phyloP scores from a whole-genome alignment of 2,797 vertebrate species.

The Gastrophryne carolinensis region DNA sequence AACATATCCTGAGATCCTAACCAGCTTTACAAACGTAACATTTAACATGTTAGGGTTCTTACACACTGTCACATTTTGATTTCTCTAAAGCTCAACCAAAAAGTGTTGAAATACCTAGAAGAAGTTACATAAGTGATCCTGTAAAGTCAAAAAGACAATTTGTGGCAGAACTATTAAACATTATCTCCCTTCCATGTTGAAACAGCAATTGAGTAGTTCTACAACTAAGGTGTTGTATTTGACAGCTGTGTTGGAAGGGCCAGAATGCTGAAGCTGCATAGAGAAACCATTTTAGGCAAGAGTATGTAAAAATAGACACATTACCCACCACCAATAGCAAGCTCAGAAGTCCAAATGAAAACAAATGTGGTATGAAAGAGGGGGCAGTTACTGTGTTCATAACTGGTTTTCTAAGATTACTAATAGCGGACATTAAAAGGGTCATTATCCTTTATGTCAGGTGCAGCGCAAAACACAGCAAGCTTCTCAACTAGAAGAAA shows the following conservation, averaged over 20 bases:
- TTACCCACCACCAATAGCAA: neutral
- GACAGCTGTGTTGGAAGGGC: neutral
- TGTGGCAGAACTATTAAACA: no score
- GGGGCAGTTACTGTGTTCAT: neutral
- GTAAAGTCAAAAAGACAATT: no score
- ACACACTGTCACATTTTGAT: no score
- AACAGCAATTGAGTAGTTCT: no score
- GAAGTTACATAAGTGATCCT: no score
- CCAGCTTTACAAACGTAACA: no score
- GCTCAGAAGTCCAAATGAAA: neutral
- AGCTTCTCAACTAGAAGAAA: slow-evolving; percentile 16
- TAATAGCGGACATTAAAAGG: neutral
- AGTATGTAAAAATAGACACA: neutral
- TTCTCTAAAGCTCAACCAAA: no score
- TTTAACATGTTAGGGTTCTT: no score
- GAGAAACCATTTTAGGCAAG: neutral
- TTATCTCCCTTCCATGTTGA: no score
- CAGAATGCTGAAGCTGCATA: neutral
- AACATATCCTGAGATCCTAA: no score
- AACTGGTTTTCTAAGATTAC: neutral
- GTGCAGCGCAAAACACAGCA: slow-evolving; percentile 6
- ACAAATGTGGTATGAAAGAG: neutral
- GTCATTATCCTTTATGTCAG: neutral
- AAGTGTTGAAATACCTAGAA: no score
- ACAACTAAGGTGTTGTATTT: no score